Evolutionary conservation across 2,797 vertebrate genomes (phyloP), one percentile per base, ranked within the genome.

Genomic region (Ambastaia sidthimunki): DNA sequence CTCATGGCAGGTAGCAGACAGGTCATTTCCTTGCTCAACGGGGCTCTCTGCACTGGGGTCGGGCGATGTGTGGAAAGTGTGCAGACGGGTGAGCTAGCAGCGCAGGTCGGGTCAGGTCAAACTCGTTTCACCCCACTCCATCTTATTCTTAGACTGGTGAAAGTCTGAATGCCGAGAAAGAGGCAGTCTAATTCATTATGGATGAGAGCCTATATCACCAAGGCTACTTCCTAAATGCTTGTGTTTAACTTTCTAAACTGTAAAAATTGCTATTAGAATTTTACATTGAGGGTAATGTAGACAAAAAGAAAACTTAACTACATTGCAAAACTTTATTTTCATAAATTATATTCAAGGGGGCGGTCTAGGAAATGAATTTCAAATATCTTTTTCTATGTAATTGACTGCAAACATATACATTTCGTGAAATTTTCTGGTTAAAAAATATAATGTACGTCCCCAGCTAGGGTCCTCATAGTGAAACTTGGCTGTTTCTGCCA

Each of bases 1-100:
- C 31, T 60, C 70, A 18, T 63, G 71, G 63, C 54, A 78, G 71
- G 47, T 74, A 74, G 65, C 78, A 75, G 62, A 72, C 69, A 66
- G 80, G 69, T 50, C 25, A 63, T 70, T 69, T 82, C 75, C 65
- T 78, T 11, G n/a, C 13, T 28, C 59, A 5, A 11, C 25, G 19
- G 34, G 60, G 52, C 50, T 54, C 48, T 66, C 52, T 19, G 63
- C 59, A 54, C 54, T 2, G 28, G 52, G 59, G 19, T 21, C 7
- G n/a, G 23, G 2, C 21, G 21, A 19, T 54, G 47, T 70, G 66
- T 76, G 67, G 34, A 65, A 31, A 47, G 59, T 28, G 10, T 55
- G 10, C 10, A 11, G 21, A 19, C 0, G 3, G 10, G 19, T 63
- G 15, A 65, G 19, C 16, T 57, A 10, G 21, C 3, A 5, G 2